These are phyloP conservation scores for Heteromyza rotundicornis DNA, from an alignment of 2,888 invertebrate genomes.

Conservation along the genomic window DNA sequence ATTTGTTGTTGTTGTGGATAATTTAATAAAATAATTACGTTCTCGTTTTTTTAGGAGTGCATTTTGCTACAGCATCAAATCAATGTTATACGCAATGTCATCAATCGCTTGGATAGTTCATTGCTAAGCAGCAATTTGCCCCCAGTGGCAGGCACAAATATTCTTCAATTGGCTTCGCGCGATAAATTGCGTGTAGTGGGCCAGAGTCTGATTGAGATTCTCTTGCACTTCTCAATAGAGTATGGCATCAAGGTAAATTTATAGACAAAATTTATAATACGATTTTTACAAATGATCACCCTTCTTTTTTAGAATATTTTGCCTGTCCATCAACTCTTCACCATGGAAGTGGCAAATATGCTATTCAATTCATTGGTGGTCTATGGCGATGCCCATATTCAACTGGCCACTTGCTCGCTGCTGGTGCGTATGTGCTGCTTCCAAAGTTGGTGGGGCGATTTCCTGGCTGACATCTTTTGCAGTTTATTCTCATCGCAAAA, in stretches of 20 bases:
- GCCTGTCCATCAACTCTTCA: conserved; percentile 59
- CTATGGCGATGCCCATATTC: conserved; percentile 78
- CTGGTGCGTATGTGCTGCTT: conserved; percentile 76
- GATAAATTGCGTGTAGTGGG: conserved; percentile 84
- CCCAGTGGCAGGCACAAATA: conserved; percentile 48
- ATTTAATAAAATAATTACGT: background rate
- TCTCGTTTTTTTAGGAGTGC: conserved; percentile 72
- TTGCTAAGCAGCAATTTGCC: conserved; percentile 61
- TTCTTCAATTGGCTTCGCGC: conserved; percentile 72
- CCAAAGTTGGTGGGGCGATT: conserved; percentile 88
- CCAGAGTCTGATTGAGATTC: conserved; percentile 81
- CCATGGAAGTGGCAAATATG: conserved; percentile 66
- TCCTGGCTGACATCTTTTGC: conserved; percentile 82
- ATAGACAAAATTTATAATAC: no score
- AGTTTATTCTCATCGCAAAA: conserved; percentile 80
- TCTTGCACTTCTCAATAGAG: conserved; percentile 74
- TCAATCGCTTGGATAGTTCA: conserved; percentile 74
- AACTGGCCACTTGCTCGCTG: conserved; percentile 78
- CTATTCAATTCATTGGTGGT: conserved; percentile 78
- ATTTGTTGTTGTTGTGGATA: conserved; percentile 8
- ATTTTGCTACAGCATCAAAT: conserved; percentile 87
- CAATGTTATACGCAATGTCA: conserved; percentile 80
- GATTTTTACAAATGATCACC: background rate
- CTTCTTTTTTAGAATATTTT: conserved; percentile 49
- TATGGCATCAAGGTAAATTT: conserved; percentile 62